Percentiles rank a stretch among this genome's conserved stretches.
Evolutionary conservation across 2,888 invertebrate species (phyloP).

Genomic region (Theodoxus fluviatilis): DNA sequence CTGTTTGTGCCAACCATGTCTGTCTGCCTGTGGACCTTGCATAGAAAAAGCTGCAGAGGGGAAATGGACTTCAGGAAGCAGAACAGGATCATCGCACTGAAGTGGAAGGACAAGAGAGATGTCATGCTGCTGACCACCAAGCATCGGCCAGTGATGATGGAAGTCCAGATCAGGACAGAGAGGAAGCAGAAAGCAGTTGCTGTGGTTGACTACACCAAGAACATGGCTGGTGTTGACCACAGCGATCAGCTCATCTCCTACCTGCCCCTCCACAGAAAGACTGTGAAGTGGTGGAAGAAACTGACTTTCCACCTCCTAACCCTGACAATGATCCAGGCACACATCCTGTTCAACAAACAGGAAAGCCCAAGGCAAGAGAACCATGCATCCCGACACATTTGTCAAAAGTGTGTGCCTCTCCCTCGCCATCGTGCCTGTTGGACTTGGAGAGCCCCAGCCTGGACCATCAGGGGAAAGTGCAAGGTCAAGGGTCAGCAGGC

Average conservation of each 20-base stretch:
- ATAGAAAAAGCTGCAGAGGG: neutral
- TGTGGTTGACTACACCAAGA: slow-evolving; percentile 16
- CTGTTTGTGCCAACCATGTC: slow-evolving; percentile 19
- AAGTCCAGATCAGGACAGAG: neutral
- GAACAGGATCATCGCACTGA: neutral
- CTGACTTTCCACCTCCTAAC: slow-evolving; percentile 23
- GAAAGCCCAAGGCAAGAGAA: too few species aligned
- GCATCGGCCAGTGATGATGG: neutral
- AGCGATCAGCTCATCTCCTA: slow-evolving; percentile 26
- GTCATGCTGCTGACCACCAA: slow-evolving; percentile 19
- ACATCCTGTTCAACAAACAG: slow-evolving; percentile 19
- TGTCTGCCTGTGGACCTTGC: slow-evolving; percentile 24
- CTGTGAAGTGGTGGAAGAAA: slow-evolving; percentile 31
- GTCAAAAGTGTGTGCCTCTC: too few species aligned
- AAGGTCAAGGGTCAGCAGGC: too few species aligned
- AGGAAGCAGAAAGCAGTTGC: slow-evolving; percentile 20
- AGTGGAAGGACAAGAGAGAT: slow-evolving; percentile 29
- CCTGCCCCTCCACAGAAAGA: slow-evolving; percentile 24
- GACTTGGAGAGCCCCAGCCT: too few species aligned
- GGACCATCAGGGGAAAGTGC: too few species aligned
- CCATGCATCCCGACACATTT: too few species aligned
- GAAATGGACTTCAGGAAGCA: neutral
- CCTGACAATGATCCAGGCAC: slow-evolving; percentile 20
- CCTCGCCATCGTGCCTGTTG: too few species aligned
- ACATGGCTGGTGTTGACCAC: slow-evolving; percentile 28